Conservation (phyloP, 2,797 vertebrate genomes). For the Monodelphis domestica region DNA sequence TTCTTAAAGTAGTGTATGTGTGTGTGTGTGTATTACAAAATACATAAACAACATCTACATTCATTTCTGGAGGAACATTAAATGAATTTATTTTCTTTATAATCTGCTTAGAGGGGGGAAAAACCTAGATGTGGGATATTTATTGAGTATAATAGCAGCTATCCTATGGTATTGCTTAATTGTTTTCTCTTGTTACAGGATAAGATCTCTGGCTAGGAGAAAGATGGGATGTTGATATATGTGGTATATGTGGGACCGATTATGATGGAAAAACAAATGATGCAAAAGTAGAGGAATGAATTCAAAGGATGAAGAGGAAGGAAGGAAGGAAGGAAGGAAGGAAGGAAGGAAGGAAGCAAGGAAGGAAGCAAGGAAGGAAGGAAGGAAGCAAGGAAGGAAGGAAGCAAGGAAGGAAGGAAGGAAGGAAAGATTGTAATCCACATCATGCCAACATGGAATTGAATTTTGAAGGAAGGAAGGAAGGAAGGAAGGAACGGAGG, state of each 20-base stretch:
- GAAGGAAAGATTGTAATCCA: too few relatives aligned
- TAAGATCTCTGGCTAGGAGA: neutral
- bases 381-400: too few relatives aligned
- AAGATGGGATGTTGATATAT: neutral
- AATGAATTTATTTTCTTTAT: neutral
- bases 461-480: too few relatives aligned
- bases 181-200: neutral
- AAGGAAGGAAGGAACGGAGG: too few relatives aligned
- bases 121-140: neutral
- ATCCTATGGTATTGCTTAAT: neutral
- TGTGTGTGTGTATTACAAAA: too few relatives aligned
- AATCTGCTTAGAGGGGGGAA: neutral
- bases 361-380: too few relatives aligned
- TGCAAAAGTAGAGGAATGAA: neutral
- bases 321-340: neutral
- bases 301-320: too few relatives aligned
- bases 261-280: neutral
- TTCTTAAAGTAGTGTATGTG: neutral
- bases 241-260: neutral
- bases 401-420: too few relatives aligned
- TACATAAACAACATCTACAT: neutral
- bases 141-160: neutral
- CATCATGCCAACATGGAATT: too few relatives aligned
- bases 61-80: neutral
- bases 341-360: too few relatives aligned